Evolutionary conservation across 2,888 invertebrate genomes (phyloP).

Genomic region (Bembecia ichneumoniformis): DNA sequence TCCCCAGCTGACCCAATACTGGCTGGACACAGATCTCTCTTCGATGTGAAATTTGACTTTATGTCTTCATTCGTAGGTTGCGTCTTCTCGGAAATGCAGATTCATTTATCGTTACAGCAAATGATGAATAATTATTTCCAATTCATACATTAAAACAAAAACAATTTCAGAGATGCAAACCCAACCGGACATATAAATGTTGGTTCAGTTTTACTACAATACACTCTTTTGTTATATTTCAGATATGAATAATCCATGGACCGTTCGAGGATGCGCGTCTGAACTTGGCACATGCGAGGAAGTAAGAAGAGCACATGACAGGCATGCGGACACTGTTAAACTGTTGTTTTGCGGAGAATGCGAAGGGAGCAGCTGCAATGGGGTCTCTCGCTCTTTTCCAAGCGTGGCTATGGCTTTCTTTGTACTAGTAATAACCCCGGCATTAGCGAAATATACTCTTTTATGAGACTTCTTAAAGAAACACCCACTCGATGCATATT

Average conservation of each 20-base stretch:
- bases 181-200: neutral
- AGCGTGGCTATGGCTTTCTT: constrained; percentile 29
- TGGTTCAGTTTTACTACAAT: neutral
- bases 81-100: too few relatives aligned
- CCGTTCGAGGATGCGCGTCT: constrained; percentile 45
- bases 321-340: constrained; percentile 23
- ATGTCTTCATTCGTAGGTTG: too few relatives aligned
- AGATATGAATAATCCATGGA: constrained; percentile 39
- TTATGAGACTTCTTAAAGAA: constrained; percentile 10
- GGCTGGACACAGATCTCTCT: too few relatives aligned
- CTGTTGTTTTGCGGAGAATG: constrained; percentile 41
- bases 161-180: too few relatives aligned
- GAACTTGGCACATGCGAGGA: constrained; percentile 46
- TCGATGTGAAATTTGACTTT: too few relatives aligned
- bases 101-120: too few relatives aligned
- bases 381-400: constrained; percentile 25
- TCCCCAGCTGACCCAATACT: too few relatives aligned
- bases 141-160: too few relatives aligned
- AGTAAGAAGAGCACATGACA: constrained; percentile 26
- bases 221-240: constrained; percentile 8
- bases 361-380: constrained; percentile 38
- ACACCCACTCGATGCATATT: too few relatives aligned
- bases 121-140: too few relatives aligned
- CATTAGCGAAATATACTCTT: constrained; percentile 37
- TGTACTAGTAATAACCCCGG: constrained; percentile 33